These are phyloP conservation scores for Helarctos malayanus DNA, from an alignment of 2,797 vertebrate species.

Conservation along the genomic window DNA sequence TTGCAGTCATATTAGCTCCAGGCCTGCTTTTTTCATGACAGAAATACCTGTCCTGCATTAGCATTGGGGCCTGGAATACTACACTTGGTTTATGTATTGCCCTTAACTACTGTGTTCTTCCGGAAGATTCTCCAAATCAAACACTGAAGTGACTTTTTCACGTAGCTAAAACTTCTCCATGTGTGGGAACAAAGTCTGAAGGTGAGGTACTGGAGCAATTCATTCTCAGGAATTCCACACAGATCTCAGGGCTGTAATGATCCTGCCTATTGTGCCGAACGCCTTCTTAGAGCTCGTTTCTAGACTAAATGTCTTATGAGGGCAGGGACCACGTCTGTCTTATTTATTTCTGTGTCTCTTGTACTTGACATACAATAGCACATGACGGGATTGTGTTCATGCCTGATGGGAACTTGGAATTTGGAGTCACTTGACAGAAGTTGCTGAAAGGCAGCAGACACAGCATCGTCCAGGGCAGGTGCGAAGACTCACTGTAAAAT, in stretches of 20 bases:
- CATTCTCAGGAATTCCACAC: neutral
- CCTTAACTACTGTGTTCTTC: neutral
- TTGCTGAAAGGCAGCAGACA: neutral
- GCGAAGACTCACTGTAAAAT: neutral
- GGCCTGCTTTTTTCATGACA: neutral
- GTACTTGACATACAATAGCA: neutral
- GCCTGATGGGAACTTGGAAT: neutral
- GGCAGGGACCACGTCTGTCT: neutral
- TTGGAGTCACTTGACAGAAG: neutral
- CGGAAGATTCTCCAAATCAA: neutral
- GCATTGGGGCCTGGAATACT: neutral
- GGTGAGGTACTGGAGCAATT: neutral
- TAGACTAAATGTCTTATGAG: neutral
- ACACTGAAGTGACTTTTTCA: constrained; percentile 28
- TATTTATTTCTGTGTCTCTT: neutral
- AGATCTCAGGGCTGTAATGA: neutral
- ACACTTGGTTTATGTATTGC: neutral
- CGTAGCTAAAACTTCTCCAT: neutral
- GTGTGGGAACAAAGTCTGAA: neutral
- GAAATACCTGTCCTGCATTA: neutral
- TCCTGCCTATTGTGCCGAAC: neutral
- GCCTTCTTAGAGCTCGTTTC: neutral
- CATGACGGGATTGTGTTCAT: neutral
- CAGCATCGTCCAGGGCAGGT: neutral
- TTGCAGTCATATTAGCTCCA: neutral